Conservation (phyloP, 2,113 vertebrate species). For the Xiphophorus hellerii region DNA sequence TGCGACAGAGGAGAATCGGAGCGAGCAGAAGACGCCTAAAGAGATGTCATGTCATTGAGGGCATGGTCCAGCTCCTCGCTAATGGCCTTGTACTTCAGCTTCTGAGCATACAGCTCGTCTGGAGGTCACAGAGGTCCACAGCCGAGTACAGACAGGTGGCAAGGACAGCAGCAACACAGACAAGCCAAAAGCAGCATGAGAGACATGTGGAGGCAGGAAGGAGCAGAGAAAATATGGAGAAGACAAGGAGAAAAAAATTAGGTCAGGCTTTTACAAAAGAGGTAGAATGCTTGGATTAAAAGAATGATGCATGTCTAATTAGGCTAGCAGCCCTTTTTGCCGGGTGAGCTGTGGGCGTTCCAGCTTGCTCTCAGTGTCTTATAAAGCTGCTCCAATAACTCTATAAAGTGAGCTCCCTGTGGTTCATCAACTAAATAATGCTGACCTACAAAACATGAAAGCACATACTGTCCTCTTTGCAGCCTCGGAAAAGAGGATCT, state of each 20-base stretch:
- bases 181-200: slow-evolving; percentile 59
- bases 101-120: slow-evolving; percentile 93
- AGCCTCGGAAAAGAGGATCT: slow-evolving; percentile 33
- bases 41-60: slow-evolving; percentile 91
- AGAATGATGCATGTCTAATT: slow-evolving; percentile 41
- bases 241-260: slow-evolving; percentile 48
- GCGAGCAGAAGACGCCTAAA: slow-evolving; percentile 71
- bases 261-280: slow-evolving; percentile 60
- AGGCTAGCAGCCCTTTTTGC: slow-evolving; percentile 6
- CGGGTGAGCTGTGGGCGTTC: slow-evolving; percentile 28
- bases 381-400: slow-evolving; percentile 37
- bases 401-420: slow-evolving; percentile 32
- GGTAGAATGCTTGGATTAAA: slow-evolving; percentile 54
- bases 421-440: slow-evolving; percentile 37
- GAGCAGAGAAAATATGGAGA: slow-evolving; percentile 50
- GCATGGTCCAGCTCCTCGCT: slow-evolving; percentile 93
- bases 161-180: slow-evolving; percentile 71
- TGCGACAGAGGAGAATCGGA: slow-evolving; percentile 13
- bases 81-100: slow-evolving; percentile 95
- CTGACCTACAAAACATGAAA: slow-evolving; percentile 38
- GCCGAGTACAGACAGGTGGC: slow-evolving; percentile 59
- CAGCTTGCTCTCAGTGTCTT: slow-evolving; percentile 19
- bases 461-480: slow-evolving; percentile 54
- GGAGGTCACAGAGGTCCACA: slow-evolving; percentile 59
- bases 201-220: slow-evolving; percentile 51